Base-by-base conservation (phyloP, 1,140 invertebrate genomes). In the Harlomillsia oculata region DNA sequence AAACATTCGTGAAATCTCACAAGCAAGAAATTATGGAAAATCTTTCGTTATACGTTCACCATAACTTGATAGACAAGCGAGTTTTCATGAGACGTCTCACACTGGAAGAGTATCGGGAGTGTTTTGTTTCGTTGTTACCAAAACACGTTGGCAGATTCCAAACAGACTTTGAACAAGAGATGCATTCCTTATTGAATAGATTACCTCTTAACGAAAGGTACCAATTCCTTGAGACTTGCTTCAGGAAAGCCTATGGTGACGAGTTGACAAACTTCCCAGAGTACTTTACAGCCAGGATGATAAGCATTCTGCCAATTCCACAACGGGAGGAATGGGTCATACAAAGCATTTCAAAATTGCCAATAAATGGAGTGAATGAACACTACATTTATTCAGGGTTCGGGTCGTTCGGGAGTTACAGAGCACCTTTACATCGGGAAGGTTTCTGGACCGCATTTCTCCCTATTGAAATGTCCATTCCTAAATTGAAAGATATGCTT, bases 381-480 rank as follows among this genome's bases (percentile, higher is more conserved):
- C 55, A 37, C 9, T 57, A 57, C 18, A 30, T 51, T 3, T 57
- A 43, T 21, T 36, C 37, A 13, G 36, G 29, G n/a, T 36, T 45
- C 49, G 53, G 53, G 0, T n/a, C n/a, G n/a, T n/a, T n/a, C n/a
- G n/a, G 46, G 46, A 34, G 49, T 45, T 30, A 48, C 49, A 45
- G 26, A 32, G 41, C 51, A 28, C 4, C 9, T n/a, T n/a, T n/a
- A 13, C 56, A 58, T n/a, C 39, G 32, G 18, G 56, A 58, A 29
- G 56, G 48, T 6, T 58, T 52, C 25, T 58, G 56, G 56, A 32
- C 40, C 4, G 48, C 56, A 0, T 58, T 52, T 20, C 18, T 23
- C 26, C 14, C 39, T 1, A 36, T 49, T 6, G 39, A 41, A 1
- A 40, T 36, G 32, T 44, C 56, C n/a, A 58, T 58, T 37, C 49